Evolutionary conservation across 2,888 invertebrate species (phyloP), one percentile per base, ranked within the genome.

Genomic region (Nebria brevicollis): DNA sequence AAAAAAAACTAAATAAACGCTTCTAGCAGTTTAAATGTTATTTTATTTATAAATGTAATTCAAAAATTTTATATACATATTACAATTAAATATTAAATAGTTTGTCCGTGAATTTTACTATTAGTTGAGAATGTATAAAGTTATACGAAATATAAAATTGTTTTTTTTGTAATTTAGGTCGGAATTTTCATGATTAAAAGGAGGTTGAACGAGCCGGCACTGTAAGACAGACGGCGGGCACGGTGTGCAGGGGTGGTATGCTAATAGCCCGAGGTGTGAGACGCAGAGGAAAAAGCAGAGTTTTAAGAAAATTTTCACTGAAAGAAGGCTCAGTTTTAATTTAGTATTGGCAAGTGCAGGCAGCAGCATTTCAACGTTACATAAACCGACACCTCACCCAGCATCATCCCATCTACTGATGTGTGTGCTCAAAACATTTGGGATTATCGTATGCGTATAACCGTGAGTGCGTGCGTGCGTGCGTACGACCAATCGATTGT

Each of bases 321-420:
- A 83, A 85, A 85, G 85, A 85, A 86, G 34, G 86, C 85, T 87
- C 88, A 88, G 88, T 88, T 88, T 88, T 88, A 88, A 88, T 88
- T 88, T 87, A 84, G 87, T 86, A 83, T 84, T 86, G 85, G 85
- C 84, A 84, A 75, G 82, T 79, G 82, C 70, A 79, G 76, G 82
- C 78, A 77, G 8, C 43, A 65, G 25, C 54, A 54, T 15, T 42
- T 72, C 26, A 26, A 75, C 42, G 41, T 15, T 25, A 68, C 15
- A 42, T 8, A 68, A 34, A 65, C 41, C 76, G 66, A 54, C 41
- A 43, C 5, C 54, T 54, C 75, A 54, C 7, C 8, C 13, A 8
- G 54, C 7, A 54, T 6, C 43, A 43, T 43, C 43, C 43, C 7
- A 43, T 54, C 54, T 34, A 34, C 34, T 34, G 34, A 34, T 34